Conservation (phyloP, 2,113 vertebrate genomes). For the Charadrius vociferus region DNA sequence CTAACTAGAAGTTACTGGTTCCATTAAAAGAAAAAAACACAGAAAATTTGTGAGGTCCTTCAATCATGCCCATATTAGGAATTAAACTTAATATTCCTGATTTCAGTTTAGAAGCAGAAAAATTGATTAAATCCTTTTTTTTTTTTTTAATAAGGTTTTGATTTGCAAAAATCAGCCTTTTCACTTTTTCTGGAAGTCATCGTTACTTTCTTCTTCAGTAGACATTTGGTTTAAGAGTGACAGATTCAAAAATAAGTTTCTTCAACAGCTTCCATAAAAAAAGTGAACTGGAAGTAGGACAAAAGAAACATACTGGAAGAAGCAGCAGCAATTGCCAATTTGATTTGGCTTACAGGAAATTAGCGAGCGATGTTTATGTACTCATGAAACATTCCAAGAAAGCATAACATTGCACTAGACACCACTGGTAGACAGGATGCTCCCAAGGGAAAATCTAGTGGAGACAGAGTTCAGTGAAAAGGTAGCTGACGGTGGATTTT, state of each 20-base stretch:
- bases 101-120: neutral
- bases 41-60: neutral
- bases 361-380: slow-evolving; percentile 44
- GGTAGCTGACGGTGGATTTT: neutral
- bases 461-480: slow-evolving; percentile 43
- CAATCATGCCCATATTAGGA: neutral
- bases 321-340: slow-evolving; percentile 32
- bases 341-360: slow-evolving; percentile 65
- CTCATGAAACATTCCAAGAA: slow-evolving; percentile 65
- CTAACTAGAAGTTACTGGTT: neutral
- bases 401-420: slow-evolving; percentile 57
- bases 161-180: neutral
- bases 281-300: slow-evolving; percentile 41
- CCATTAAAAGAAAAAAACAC: neutral
- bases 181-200: neutral
- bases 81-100: neutral
- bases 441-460: neutral
- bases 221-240: neutral
- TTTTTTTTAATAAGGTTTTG: neutral
- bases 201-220: neutral
- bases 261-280: slow-evolving; percentile 33
- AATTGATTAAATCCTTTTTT: neutral
- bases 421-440: slow-evolving; percentile 35
- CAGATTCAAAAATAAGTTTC: neutral
- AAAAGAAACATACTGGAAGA: slow-evolving; percentile 53